Conservation (phyloP, 2,888 invertebrate species). For the Stenodema calcarata region DNA sequence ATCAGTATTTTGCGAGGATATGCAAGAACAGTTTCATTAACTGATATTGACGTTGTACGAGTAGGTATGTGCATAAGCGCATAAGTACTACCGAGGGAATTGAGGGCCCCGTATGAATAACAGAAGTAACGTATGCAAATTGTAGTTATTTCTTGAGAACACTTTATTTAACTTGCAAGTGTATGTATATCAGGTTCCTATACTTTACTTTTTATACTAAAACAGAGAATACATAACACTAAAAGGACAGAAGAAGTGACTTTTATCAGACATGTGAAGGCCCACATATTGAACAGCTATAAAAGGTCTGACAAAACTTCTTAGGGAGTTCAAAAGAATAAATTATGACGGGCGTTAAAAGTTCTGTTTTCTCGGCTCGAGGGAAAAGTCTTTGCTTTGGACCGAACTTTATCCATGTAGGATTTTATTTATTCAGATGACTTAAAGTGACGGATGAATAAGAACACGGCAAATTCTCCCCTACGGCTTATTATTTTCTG, state of each 20-base stretch:
- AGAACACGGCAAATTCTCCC: not conserved
- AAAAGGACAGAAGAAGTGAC: not conserved
- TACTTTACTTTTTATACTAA: not conserved
- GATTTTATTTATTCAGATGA: not conserved
- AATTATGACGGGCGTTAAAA: conserved; percentile 22
- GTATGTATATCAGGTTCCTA: too few species aligned
- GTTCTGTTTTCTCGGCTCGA: not conserved
- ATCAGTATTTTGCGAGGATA: too few species aligned
- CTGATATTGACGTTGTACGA: too few species aligned
- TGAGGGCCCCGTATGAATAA: too few species aligned
- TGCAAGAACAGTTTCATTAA: too few species aligned
- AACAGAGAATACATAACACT: not conserved
- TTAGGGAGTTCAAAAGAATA: conserved; percentile 13
- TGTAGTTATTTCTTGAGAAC: too few species aligned
- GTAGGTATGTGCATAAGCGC: too few species aligned
- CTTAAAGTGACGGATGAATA: not conserved
- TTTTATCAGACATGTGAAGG: not conserved
- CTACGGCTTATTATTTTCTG: too few species aligned
- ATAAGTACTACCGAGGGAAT: too few species aligned
- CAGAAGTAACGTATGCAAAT: too few species aligned
- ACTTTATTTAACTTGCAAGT: too few species aligned
- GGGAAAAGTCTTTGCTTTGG: not conserved
- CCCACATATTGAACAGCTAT: not conserved
- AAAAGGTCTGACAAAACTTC: conserved; percentile 1
- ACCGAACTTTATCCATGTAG: conserved; percentile 1